Evolutionary conservation across 2,113 vertebrate genomes (phyloP).

Genomic region (Ellobius talpinus): DNA sequence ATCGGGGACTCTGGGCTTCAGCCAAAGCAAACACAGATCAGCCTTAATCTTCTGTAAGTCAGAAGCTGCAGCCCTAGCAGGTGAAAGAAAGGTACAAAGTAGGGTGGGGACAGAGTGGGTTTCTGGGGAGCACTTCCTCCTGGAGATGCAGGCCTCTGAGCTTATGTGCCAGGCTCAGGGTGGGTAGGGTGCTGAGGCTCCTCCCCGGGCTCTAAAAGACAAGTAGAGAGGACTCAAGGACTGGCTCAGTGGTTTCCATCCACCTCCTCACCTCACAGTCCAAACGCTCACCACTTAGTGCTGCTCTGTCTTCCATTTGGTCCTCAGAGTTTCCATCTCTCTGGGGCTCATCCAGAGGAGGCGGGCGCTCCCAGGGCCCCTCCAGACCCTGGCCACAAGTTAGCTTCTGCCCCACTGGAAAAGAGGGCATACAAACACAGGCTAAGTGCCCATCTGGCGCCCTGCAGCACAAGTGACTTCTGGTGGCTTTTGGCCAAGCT

Average conservation of each 20-base stretch:
- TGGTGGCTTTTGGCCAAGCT: neutral
- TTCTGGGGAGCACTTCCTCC: constrained; percentile 65
- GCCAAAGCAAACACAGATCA: constrained; percentile 82
- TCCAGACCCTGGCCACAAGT: constrained; percentile 79
- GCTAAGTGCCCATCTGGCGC: neutral
- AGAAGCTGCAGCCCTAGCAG: constrained; percentile 82
- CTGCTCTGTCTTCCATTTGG: constrained; percentile 41
- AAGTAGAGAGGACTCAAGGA: constrained; percentile 57
- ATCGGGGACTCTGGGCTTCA: constrained; percentile 74
- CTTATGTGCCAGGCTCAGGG: constrained; percentile 77
- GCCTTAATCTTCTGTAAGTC: constrained; percentile 77
- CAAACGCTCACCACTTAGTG: constrained; percentile 60
- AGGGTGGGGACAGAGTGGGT: constrained; percentile 48
- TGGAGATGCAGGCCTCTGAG: constrained; percentile 13
- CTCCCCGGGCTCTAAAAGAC: constrained; percentile 69
- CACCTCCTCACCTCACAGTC: neutral
- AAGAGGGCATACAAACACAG: constrained; percentile 25
- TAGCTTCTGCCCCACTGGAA: constrained; percentile 73
- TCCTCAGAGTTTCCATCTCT: constrained; percentile 75
- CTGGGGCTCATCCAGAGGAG: constrained; percentile 81
- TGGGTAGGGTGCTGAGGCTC: constrained; percentile 58
- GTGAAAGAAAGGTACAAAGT: constrained; percentile 53
- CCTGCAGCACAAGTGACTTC: neutral
- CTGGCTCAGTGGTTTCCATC: neutral
- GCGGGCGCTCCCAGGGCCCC: constrained; percentile 80